Evolutionary conservation across 2,113 vertebrate species (phyloP), one percentile per base, ranked within the genome.

Genomic region (Laticauda laticaudata): DNA sequence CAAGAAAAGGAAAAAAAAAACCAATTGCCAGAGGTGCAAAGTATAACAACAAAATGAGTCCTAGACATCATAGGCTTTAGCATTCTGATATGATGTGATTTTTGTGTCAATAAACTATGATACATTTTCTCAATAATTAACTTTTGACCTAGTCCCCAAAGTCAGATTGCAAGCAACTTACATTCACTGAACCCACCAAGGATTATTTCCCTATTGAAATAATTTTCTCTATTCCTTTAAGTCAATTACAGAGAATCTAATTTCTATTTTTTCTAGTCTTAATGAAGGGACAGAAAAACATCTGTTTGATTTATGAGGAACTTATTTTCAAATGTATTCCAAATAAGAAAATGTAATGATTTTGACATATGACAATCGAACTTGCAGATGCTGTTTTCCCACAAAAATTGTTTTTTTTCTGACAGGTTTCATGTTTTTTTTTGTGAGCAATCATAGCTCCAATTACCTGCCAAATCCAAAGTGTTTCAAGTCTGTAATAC

Each of bases 101-200:
- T 87, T 57, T 89, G 18, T n/a, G 1, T 88, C 92, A 94, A 95
- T 24, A 45, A 81, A 89, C 12, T 87, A 45, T 90, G 21, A 2
- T 26, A 75, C 45, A 10, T 90, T 95, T 94, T 94, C 24, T 90
- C 3, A 89, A 55, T 39, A 96, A 92, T 75, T 94, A 93, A 75
- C 23, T 91, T 87, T 39, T 94, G 88, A 92, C 2, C 90, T 88
- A 93, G 0, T 20, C 51, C 93, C 86, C 94, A 93, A 92, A 92
- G 20, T 90, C 92, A 86, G 8, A 11, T 10, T 0, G 75, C 87
- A 20, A 88, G 34, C 29, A 43, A 90, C 75, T 56, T 0, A 55
- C 2, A 43, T 23, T 94, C 51, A 90, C 64, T 89, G 91, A 93
- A 89, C 39, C 51, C 64, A 8, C 88, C 0, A 54, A 92, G 59